A percentile compares a stretch with the other conserved stretches of the same genome.
These are phyloP conservation scores for Pyrgilauda ruficollis DNA, from an alignment of 2,113 vertebrate genomes.

Conservation along the genomic window DNA sequence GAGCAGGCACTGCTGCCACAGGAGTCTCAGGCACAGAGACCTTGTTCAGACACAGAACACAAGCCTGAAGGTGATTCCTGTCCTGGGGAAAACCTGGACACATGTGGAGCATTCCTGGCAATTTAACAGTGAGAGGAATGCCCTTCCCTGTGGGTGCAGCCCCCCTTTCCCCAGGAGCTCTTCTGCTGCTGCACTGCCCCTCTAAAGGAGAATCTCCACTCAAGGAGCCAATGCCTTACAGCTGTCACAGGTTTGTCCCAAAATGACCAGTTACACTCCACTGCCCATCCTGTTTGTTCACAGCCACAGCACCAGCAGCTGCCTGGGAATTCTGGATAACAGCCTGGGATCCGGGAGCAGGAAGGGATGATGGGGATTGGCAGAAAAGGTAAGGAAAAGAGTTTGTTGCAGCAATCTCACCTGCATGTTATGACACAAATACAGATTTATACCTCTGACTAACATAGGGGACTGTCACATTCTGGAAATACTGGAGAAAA, in stretches of 20 bases:
- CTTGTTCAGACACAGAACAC: not conserved
- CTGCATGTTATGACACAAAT: not conserved
- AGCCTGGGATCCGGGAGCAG: not conserved
- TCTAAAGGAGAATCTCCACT: not conserved
- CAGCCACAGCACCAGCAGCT: not conserved
- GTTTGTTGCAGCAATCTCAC: not conserved
- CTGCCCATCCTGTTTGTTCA: rapidly evolving
- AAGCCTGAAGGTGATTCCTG: not conserved
- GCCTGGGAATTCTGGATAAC: not conserved
- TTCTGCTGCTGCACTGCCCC: not conserved
- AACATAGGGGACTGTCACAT: not conserved
- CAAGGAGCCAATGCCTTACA: rapidly evolving
- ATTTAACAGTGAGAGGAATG: not conserved
- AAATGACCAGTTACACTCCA: too few species aligned
- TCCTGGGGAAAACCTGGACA: not conserved
- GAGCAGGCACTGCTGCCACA: not conserved
- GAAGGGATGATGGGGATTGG: not conserved
- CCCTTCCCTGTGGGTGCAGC: not conserved
- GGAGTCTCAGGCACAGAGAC: not conserved
- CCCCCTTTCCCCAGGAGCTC: not conserved
- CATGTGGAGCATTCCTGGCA: not conserved
- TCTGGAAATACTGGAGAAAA: not conserved
- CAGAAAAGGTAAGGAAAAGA: not conserved
- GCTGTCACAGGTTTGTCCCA: not conserved
- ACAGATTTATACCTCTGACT: not conserved